Evolutionary conservation across 2,797 vertebrate genomes (phyloP).

Genomic region (Onychomys torridus): DNA sequence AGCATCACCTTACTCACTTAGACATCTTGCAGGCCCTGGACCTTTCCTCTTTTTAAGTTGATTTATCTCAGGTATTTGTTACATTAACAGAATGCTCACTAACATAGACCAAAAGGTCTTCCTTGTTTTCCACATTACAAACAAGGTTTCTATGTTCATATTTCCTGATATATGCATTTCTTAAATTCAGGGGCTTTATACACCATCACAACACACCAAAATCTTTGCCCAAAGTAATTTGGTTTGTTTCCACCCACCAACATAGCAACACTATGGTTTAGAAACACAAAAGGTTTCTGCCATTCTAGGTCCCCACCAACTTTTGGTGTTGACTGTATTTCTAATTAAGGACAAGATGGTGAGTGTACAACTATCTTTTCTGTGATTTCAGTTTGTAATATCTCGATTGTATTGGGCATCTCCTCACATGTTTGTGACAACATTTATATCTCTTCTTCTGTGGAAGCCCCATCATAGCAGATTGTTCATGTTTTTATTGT

Average conservation of each 20-base stretch:
- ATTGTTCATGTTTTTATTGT: background rate
- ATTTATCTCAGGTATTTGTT: background rate
- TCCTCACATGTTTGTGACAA: slow-evolving; percentile 44
- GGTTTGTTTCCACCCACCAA: background rate
- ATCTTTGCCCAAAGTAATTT: background rate
- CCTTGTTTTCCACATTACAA: background rate
- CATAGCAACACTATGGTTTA: background rate
- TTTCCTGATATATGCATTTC: background rate
- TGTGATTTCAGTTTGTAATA: background rate
- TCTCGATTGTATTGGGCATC: background rate
- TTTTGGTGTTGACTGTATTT: slow-evolving; percentile 6
- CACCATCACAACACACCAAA: background rate
- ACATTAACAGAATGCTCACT: background rate
- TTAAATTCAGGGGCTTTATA: background rate
- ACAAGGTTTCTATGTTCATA: background rate
- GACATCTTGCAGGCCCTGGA: too few relatives aligned
- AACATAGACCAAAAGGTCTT: background rate
- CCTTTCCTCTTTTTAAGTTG: background rate
- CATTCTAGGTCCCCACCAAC: background rate
- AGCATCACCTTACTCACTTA: background rate
- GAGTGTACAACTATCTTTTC: background rate
- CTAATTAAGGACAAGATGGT: background rate
- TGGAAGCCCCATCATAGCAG: background rate
- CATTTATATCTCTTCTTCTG: slow-evolving; percentile 19
- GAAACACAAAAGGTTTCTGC: background rate